Base-by-base conservation (phyloP, 2,113 vertebrate genomes). In the Nyctibius bracteatus region DNA sequence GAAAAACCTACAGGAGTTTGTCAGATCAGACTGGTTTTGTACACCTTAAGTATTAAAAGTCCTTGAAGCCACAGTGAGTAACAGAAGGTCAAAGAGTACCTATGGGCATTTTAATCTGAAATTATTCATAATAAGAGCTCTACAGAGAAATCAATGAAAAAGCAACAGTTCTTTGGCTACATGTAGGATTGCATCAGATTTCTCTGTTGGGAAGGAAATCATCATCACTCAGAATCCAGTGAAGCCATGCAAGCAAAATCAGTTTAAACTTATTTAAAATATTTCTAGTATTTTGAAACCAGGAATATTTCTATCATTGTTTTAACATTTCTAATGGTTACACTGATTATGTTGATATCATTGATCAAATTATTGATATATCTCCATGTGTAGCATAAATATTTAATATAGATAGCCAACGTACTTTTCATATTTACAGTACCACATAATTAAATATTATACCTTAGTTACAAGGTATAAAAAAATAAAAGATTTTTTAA, bases 31-130 rank as follows among this genome's bases (percentile, higher is more conserved):
- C 47, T 81, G 41, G n/a, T 82, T 97, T 86, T 92, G n/a, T 65
- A 84, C 43, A 95, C 54, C 55, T 80, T 31, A 94, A 94, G 59
- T 84, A 23, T 85, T 74, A 84, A 61, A 96, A 94, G 72, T 92
- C 90, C 66, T 97, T 96, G 91, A 96, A 88, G 55, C 43, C 22
- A 77, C 15, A 81, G 28, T 37, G 77, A 73, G 10, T 21, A 70
- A 86, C 9, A 58, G 37, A 92, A 95, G 72, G 75, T 84, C n/a
- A 2, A 90, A 79, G 30, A 79, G 55, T 87, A 73, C 8, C 16
- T 70, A 61, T 7, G 25, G 9, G 27, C 28, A 44, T 68, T 86
- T 89, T 75, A 87, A 91, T 68, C 44, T 79, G 65, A 92, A 95
- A 90, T 86, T 79, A 86, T 55, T 90, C 39, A 81, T 81, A 81